Base-by-base conservation (phyloP, 2,113 vertebrate species). In the Neoarius graeffei region DNA sequence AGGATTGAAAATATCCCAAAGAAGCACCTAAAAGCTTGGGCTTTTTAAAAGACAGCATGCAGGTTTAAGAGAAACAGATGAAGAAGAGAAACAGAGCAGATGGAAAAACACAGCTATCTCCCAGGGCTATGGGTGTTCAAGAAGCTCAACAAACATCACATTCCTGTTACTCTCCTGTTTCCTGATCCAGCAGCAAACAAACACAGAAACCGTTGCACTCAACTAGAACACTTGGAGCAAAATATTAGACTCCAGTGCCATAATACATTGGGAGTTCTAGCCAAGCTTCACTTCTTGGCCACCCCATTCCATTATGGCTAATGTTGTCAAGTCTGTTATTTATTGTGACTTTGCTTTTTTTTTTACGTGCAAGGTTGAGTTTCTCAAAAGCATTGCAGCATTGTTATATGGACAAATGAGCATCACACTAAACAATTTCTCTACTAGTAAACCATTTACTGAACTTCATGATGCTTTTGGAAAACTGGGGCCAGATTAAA, bases 121-220 rank as follows among this genome's bases (percentile, higher is more conserved):
- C 20, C 9, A 82, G 30, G 54, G 57, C 80, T 62, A 48, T 42
- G 27, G 42, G 80, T 62, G 57, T 82, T 82, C 57, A 62, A 48
- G 30, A 62, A 62, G 76, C 14, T 80, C 76, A 80, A 19, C 76
- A 80, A 80, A 57, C 77, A 80, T 80, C 52, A 80, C 25, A 59
- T 79, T 79, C 25, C 25, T 59, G 54, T 81, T 81, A 81, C n/a
- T 35, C 76, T 27, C 50, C 15, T 79, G 56, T 52, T 56, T 80
- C 56, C 14, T 7, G 13, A 56, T 56, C 20, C 23, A 76, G 48
- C 73, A 57, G 52, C 52, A 80, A 17, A 56, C 52, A 80, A 56
- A 80, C 52, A 27, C 52, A 80, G 76, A 80, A 56, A 27, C 52
- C 27, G n/a, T 80, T 80, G 52, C 52, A 27, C 76, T 80, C 52